Conservation (phyloP, 2,888 invertebrate species). For the Halocaridina rubra region DNA sequence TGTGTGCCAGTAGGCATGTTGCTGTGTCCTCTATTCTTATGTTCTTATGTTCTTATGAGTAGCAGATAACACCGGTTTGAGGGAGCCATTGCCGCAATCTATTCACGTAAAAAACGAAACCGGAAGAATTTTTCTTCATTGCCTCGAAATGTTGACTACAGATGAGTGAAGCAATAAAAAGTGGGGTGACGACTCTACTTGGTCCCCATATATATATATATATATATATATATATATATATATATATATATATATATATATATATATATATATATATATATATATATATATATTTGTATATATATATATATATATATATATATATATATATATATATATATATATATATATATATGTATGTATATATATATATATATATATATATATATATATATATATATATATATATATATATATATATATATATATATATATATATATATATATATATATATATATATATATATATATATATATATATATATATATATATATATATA, state of each 20-base stretch:
- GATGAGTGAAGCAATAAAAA: neutral
- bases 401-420: neutral
- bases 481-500: slow-evolving; percentile 5
- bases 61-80: too few species aligned
- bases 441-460: neutral
- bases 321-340: slow-evolving; percentile 30
- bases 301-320: slow-evolving; percentile 28
- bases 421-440: slow-evolving; percentile 16
- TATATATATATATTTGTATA: slow-evolving; percentile 19
- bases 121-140: too few species aligned
- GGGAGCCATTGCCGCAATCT: too few species aligned
- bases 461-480: slow-evolving; percentile 15
- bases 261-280: slow-evolving; percentile 19
- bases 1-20: too few species aligned
- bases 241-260: slow-evolving; percentile 25
- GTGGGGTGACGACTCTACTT: neutral
- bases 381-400: slow-evolving; percentile 16
- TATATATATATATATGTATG: slow-evolving; percentile 18
- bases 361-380: slow-evolving; percentile 11
- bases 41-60: too few species aligned
- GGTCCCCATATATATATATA: neutral
- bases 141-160: too few species aligned
- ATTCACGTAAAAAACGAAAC: too few species aligned
- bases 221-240: slow-evolving; percentile 20
- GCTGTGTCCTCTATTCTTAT: too few species aligned